A percentile compares a stretch with the other conserved stretches of the same genome.
phyloP scores from a whole-genome alignment of 2,888 invertebrate species.

The Andrena minutula region DNA sequence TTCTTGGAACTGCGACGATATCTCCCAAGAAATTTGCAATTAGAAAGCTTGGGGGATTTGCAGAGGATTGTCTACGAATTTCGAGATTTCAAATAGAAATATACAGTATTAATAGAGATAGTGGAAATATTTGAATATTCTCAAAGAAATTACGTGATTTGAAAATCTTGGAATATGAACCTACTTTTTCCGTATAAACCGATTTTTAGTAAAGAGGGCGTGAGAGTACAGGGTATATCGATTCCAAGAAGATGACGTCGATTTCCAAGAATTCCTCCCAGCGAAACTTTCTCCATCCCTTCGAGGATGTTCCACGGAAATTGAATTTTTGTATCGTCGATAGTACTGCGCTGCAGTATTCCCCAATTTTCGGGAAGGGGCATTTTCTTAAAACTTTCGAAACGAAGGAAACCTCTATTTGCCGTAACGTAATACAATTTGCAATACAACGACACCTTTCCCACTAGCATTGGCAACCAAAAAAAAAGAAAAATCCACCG shows the following conservation, averaged over 20 bases:
- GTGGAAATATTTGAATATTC: not conserved
- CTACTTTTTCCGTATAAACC: not conserved
- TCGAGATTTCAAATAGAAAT: not conserved
- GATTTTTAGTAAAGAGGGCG: not conserved
- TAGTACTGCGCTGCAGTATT: not conserved
- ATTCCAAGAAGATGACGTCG: conserved; percentile 14
- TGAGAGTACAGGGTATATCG: not conserved
- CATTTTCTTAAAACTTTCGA: not conserved
- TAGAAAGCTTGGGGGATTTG: conserved; percentile 11
- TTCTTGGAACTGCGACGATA: conserved; percentile 1
- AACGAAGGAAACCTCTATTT: not conserved
- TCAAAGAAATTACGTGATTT: not conserved
- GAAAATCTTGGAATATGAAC: not conserved
- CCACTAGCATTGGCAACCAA: not conserved
- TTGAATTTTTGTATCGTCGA: conserved; percentile 16
- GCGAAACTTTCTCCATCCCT: conserved; percentile 7
- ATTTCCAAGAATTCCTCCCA: conserved; percentile 19
- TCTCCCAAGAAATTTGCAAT: conserved; percentile 14
- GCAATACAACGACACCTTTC: not conserved
- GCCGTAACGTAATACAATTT: not conserved
- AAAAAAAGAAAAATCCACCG: too few species aligned
- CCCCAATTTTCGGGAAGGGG: not conserved
- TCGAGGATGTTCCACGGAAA: conserved; percentile 13
- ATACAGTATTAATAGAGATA: not conserved
- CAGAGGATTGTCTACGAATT: not conserved